Evolutionary conservation across 2,113 vertebrate species (phyloP).

Genomic region (Syngnathus floridae): DNA sequence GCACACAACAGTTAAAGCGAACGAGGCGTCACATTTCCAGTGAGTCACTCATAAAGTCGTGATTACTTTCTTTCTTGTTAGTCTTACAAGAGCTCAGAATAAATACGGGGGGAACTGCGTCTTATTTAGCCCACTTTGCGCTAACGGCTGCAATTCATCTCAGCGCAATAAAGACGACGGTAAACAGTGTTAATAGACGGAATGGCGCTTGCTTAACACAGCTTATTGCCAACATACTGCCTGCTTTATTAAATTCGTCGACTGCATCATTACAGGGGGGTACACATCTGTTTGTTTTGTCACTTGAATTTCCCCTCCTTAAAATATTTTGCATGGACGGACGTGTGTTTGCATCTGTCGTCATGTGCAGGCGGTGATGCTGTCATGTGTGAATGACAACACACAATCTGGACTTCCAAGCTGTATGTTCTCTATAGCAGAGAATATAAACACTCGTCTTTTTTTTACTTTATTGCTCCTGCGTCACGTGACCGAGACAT

Average conservation of each 20-base stretch:
- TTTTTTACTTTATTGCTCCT: background rate
- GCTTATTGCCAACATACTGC: constrained; percentile 54
- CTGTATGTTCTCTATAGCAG: background rate
- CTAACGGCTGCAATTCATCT: constrained; percentile 52
- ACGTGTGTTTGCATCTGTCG: background rate
- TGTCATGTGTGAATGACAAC: constrained; percentile 12
- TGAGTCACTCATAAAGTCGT: background rate
- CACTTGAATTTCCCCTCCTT: constrained; percentile 61
- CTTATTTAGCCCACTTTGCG: constrained; percentile 35
- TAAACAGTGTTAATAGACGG: constrained; percentile 66
- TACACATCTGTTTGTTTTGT: constrained; percentile 64
- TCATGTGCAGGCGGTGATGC: constrained; percentile 9
- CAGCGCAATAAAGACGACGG: constrained; percentile 52
- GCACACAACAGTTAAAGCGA: background rate
- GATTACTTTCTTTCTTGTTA: constrained; percentile 13
- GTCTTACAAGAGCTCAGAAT: constrained; percentile 14
- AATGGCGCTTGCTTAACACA: constrained; percentile 60
- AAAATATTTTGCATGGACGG: constrained; percentile 46
- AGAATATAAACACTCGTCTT: background rate
- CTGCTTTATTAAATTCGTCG: constrained; percentile 60
- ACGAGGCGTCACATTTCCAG: constrained; percentile 12
- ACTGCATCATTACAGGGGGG: constrained; percentile 45
- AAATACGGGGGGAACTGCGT: constrained; percentile 26
- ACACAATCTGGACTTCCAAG: constrained; percentile 16
- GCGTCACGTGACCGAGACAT: background rate